A percentile compares a stretch with the other conserved stretches of the same genome.
phyloP scores from a whole-genome alignment of 2,113 vertebrate species.

The Callipepla californica region DNA sequence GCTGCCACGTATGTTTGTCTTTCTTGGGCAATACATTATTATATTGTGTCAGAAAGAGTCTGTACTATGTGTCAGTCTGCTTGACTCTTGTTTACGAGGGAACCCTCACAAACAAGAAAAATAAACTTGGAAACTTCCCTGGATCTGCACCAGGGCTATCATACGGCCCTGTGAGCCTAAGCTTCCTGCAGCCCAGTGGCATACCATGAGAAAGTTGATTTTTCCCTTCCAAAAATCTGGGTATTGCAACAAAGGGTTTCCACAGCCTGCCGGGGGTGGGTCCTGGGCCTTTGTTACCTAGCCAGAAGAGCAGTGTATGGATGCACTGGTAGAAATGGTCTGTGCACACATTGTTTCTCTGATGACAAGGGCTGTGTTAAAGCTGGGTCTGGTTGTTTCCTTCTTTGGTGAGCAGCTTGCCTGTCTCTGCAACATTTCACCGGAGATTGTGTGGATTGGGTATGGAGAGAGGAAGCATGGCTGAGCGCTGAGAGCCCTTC shows the following conservation, averaged over 20 bases:
- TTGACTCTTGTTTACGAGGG: neutral
- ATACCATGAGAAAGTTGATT: accelerated
- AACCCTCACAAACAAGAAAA: neutral
- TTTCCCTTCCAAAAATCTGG: neutral
- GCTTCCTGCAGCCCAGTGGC: neutral
- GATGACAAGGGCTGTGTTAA: neutral
- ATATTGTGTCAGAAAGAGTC: accelerated
- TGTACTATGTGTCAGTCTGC: neutral
- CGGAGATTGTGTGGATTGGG: neutral
- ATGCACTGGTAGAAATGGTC: accelerated
- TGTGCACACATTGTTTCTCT: accelerated
- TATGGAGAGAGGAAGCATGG: neutral
- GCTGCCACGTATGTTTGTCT: accelerated
- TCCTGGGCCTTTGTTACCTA: neutral
- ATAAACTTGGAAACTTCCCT: neutral
- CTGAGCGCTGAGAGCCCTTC: neutral
- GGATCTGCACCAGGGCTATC: neutral
- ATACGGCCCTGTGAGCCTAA: neutral
- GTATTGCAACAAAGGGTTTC: neutral
- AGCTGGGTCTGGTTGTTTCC: neutral
- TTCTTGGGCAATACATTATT: neutral
- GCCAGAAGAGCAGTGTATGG: neutral
- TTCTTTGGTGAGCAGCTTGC: neutral
- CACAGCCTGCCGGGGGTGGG: neutral
- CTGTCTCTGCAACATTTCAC: neutral